Evolutionary conservation across 1,140 invertebrate species (phyloP).

Genomic region (Zaprionus nigranus): DNA sequence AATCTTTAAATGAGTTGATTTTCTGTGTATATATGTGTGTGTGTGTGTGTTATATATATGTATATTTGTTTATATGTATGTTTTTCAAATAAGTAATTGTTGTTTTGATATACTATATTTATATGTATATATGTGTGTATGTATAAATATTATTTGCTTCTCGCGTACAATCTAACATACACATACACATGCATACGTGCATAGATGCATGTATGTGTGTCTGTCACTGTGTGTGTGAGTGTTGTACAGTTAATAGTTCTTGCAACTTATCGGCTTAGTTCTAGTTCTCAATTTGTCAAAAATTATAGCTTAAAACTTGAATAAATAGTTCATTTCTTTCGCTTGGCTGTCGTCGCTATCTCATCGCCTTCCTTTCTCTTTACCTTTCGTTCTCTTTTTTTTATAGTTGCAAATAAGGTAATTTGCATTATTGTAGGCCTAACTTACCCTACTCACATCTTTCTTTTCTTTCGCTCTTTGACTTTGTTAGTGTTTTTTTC

Average conservation of each 20-base stretch:
- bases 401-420: slow-evolving; percentile 63
- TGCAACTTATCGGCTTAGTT: slow-evolving; percentile 19
- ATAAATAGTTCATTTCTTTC: slow-evolving; percentile 11
- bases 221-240: not conserved
- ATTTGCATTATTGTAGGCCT: slow-evolving; percentile 61
- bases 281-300: slow-evolving; percentile 30
- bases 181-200: slow-evolving; percentile 1
- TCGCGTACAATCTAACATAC: not conserved
- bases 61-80: slow-evolving; percentile 19
- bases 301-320: slow-evolving; percentile 25
- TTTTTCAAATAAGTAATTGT: slow-evolving; percentile 31
- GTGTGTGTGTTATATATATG: slow-evolving; percentile 10
- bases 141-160: not conserved
- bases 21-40: slow-evolving; percentile 15
- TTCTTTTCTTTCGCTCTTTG: slow-evolving; percentile 2
- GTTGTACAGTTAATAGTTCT: slow-evolving; percentile 49
- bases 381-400: slow-evolving; percentile 18
- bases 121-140: slow-evolving; percentile 5
- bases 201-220: not conserved
- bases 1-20: slow-evolving; percentile 36
- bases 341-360: slow-evolving; percentile 10
- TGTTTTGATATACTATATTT: slow-evolving; percentile 13
- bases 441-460: slow-evolving; percentile 23
- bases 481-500: not conserved
- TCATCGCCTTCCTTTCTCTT: not conserved